Evolutionary conservation across 2,797 vertebrate species (phyloP), one percentile per base, ranked within the genome.

Genomic region (Cygnus olor): DNA sequence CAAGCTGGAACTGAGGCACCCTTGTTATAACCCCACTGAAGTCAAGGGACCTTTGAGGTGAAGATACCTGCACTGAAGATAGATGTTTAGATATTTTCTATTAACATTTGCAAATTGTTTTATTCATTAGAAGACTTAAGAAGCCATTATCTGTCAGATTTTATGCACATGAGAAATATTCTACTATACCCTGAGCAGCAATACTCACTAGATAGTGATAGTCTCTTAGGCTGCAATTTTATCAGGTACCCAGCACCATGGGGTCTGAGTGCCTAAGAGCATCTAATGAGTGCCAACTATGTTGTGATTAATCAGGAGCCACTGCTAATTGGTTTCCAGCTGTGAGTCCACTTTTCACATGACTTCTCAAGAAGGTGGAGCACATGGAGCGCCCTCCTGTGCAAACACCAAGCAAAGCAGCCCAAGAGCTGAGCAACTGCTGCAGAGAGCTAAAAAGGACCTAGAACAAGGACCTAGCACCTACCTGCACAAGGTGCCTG

Each of bases 401-500:
- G 42, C 32, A 5, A 79, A 20, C 40, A 45, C 54, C 3, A 3
- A 72, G 64, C 63, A 80, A 74, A 64, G 30, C 32, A 61, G 81
- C 42, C 49, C 7, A 9, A 1, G 7, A 63, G 20, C n/a, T 13
- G 24, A 64, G 51, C 1, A 0, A 38, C 1, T 1, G 27, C 40
- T 44, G 10, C 69, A 64, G 20, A 36, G 20, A 8, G 6, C 2
- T 53, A 16, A 11, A 28, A 51, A 25, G 3, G 14, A 34, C 5
- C 2, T 51, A 27, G 25, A 51, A 51, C 20, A 1, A 15, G 28
- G 40, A 18, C 22, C 32, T 40, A 70, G 14, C n/a, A 44, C 14
- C 27, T 8, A 34, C 32, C 51, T 25, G 32, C 45, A 21, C 0
- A 8, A 51, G 2, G 0, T 19, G 34, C 44, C 44, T 2, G 0